Conservation (phyloP, 92 coral and sea anemone species). For the Virgularia gustaviana region DNA sequence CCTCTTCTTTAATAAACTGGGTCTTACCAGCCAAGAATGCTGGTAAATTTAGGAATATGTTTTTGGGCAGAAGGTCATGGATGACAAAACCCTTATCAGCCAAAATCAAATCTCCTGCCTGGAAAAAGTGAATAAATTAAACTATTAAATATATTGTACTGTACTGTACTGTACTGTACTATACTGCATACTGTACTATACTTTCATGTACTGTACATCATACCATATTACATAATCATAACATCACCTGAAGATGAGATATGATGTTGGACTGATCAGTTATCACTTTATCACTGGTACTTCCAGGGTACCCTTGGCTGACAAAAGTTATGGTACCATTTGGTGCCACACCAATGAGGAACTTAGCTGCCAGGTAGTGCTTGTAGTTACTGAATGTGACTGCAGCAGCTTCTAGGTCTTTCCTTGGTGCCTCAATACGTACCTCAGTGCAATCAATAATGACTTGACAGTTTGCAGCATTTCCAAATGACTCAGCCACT, state of each 20-base stretch:
- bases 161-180: too few species aligned
- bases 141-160: neutral
- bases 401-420: constrained; percentile 45
- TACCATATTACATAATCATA: too few species aligned
- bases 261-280: too few species aligned
- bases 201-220: too few species aligned
- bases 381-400: constrained; percentile 52
- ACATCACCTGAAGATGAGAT: constrained; percentile 1
- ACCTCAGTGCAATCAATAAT: constrained; percentile 63
- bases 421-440: constrained; percentile 9
- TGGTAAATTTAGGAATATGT: constrained; percentile 55
- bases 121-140: neutral
- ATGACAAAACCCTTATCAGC: constrained; percentile 62
- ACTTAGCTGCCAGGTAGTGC: constrained; percentile 52
- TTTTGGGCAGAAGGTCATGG: constrained; percentile 37
- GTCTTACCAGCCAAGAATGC: constrained; percentile 48
- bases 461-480: constrained; percentile 44
- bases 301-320: constrained; percentile 60
- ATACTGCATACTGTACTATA: too few species aligned
- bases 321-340: constrained; percentile 61
- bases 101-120: constrained; percentile 55
- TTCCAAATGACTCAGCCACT: constrained; percentile 60
- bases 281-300: constrained; percentile 56
- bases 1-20: constrained; percentile 57
- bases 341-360: constrained; percentile 62